Evolutionary conservation across 2,113 vertebrate genomes (phyloP).

Genomic region (Indri indri): DNA sequence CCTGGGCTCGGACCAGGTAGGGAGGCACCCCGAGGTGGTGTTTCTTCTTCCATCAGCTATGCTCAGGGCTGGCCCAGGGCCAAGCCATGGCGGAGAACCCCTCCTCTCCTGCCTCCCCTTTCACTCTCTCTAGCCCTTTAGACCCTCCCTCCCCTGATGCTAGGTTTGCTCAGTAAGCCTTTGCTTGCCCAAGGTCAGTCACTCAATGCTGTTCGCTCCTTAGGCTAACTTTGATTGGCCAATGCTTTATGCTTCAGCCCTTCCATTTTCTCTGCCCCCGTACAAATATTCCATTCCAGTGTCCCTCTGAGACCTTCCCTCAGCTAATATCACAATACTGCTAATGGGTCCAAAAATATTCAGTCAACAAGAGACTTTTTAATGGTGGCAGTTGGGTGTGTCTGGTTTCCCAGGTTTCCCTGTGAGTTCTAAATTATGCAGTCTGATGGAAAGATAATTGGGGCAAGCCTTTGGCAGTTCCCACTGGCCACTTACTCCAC

Average conservation of each 20-base stretch:
- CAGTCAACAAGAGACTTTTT: not conserved
- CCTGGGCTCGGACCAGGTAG: not conserved
- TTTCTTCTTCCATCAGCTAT: not conserved
- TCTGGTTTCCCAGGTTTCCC: not conserved
- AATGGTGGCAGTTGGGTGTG: not conserved
- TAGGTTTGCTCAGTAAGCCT: not conserved
- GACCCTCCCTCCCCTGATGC: not conserved
- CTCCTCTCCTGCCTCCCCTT: not conserved
- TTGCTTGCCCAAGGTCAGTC: not conserved
- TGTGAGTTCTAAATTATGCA: not conserved
- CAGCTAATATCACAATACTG: not conserved
- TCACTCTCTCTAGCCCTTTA: not conserved
- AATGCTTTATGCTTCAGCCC: not conserved
- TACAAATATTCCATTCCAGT: not conserved
- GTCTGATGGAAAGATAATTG: conserved; percentile 5
- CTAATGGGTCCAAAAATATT: conserved; percentile 17
- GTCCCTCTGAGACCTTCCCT: conserved; percentile 11
- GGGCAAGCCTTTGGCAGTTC: conserved; percentile 25
- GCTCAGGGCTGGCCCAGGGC: not conserved
- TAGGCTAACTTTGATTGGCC: not conserved
- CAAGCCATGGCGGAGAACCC: no score
- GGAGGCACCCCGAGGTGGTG: accelerated
- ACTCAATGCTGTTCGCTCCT: not conserved
- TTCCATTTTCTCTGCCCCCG: conserved; percentile 30
- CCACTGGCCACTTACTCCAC: conserved; percentile 1